These are phyloP conservation scores for Xylota segnis DNA, from an alignment of 2,888 invertebrate genomes.

Conservation along the genomic window DNA sequence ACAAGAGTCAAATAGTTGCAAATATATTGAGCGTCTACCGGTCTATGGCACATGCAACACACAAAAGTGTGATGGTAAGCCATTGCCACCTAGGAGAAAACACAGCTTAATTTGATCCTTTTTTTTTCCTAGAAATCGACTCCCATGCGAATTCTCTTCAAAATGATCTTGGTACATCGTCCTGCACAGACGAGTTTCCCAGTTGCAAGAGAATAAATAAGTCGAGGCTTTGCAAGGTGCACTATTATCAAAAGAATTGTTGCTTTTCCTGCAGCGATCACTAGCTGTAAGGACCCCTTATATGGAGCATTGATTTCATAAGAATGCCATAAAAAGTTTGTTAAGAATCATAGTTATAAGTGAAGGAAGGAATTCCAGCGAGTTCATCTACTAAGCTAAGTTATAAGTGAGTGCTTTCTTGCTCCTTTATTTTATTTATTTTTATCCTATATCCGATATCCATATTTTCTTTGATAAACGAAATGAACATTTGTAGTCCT, in stretches of 20 bases:
- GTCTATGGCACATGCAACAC: constrained; percentile 85
- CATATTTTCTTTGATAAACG: not conserved
- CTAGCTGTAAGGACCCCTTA: constrained; percentile 31
- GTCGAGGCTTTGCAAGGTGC: constrained; percentile 92
- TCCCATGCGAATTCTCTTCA: constrained; percentile 46
- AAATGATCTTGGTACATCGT: constrained; percentile 79
- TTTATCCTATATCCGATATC: not conserved
- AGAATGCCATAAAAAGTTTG: constrained; percentile 36
- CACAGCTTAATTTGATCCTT: not conserved
- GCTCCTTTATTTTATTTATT: constrained; percentile 60
- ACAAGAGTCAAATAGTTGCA: constrained; percentile 84
- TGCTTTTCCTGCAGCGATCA: constrained; percentile 87
- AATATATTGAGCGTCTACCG: constrained; percentile 84
- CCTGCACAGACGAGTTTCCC: constrained; percentile 88
- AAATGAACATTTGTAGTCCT: not conserved
- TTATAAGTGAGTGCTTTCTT: constrained; percentile 25
- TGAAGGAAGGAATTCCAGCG: not conserved
- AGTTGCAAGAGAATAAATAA: constrained; percentile 93
- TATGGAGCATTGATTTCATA: constrained; percentile 17
- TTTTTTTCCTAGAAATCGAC: constrained; percentile 68
- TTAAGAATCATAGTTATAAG: constrained; percentile 32
- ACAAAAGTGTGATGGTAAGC: constrained; percentile 84
- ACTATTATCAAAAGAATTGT: constrained; percentile 93
- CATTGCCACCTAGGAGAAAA: not conserved
- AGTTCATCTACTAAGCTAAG: constrained; percentile 29